Percentiles rank a stretch among this genome's conserved stretches.
These are phyloP conservation scores for Mesocricetus auratus DNA, from an alignment of 2,113 vertebrate species.

Conservation along the genomic window DNA sequence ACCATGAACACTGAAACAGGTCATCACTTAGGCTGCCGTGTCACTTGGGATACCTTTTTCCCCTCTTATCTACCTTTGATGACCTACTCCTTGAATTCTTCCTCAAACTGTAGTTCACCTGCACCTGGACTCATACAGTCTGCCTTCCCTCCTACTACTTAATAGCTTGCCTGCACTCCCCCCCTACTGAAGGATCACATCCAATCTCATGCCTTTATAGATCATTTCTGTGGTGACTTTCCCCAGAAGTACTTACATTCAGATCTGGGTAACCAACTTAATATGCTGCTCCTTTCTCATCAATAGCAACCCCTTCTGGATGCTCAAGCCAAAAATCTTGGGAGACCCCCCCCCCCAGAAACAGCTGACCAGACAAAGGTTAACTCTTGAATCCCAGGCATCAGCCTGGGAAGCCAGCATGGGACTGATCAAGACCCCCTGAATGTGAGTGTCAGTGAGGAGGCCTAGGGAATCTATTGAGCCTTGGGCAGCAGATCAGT, in stretches of 20 bases:
- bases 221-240: not conserved
- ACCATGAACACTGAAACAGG: not conserved
- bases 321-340: not conserved
- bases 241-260: not conserved
- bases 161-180: not conserved
- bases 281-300: not conserved
- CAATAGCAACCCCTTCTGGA: conserved; percentile 19
- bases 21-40: not conserved
- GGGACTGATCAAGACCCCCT: no score
- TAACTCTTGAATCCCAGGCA: no score
- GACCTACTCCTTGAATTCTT: not conserved
- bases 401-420: no score
- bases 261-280: not conserved
- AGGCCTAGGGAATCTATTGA: no score
- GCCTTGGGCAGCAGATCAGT: no score
- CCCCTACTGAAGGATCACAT: not conserved
- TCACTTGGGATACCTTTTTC: not conserved
- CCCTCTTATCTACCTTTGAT: not conserved
- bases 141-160: not conserved
- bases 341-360: no score
- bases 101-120: not conserved
- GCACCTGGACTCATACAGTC: not conserved
- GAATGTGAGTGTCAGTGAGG: no score
- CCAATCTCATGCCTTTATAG: not conserved
- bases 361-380: no score